Evolutionary conservation across 2,888 invertebrate species (phyloP).

Genomic region (Gerris lacustris): DNA sequence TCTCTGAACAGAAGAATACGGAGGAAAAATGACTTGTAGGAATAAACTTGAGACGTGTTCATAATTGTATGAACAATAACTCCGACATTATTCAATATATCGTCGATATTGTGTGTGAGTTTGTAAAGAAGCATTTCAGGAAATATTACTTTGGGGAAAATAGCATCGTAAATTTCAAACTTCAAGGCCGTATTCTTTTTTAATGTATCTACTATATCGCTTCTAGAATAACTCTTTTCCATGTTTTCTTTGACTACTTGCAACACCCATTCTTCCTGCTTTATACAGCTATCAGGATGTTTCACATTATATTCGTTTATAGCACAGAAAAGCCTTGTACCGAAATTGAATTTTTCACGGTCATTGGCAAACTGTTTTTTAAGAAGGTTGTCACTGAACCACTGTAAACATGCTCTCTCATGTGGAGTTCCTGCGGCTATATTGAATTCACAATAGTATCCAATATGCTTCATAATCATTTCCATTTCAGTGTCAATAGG

Average conservation of each 20-base stretch:
- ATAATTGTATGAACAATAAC: neutral
- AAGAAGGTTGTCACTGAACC: conserved; percentile 14
- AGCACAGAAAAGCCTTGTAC: neutral
- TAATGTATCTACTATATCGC: neutral
- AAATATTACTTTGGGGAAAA: conserved; percentile 14
- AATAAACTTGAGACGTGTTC: neutral
- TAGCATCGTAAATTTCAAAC: conserved; percentile 2
- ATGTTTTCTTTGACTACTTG: conserved; percentile 11
- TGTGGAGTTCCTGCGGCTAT: neutral
- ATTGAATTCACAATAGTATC: neutral
- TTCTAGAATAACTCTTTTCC: neutral
- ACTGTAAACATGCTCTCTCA: conserved; percentile 5
- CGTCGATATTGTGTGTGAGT: neutral
- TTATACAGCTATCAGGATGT: conserved; percentile 17
- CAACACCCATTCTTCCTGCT: conserved; percentile 18
- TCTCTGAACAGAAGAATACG: neutral
- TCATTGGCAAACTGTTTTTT: conserved; percentile 11
- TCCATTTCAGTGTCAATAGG: conserved; percentile 14
- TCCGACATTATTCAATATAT: neutral
- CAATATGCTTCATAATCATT: conserved; percentile 17
- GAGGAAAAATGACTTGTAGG: neutral
- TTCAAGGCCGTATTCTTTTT: conserved; percentile 15
- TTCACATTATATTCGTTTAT: conserved; percentile 4
- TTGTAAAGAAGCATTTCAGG: conserved; percentile 13
- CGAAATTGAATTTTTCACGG: neutral